phyloP scores from a whole-genome alignment of 1,140 invertebrate genomes.

The Heliconius hermathena region DNA sequence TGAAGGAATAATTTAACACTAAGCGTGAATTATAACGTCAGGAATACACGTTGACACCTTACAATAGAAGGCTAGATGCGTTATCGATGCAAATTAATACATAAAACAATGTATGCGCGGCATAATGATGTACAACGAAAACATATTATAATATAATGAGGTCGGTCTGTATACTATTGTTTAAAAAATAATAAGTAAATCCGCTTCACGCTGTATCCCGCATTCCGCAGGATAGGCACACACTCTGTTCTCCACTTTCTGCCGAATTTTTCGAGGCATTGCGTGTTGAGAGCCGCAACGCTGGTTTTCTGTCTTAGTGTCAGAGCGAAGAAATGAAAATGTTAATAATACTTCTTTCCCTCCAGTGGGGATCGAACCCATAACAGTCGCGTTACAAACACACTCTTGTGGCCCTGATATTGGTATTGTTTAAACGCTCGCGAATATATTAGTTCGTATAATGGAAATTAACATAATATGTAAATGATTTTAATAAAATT shows the following conservation, averaged over 20 bases:
- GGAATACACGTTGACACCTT: slow-evolving; percentile 34
- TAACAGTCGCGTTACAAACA: no score
- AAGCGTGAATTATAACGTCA: slow-evolving; percentile 32
- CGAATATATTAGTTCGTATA: slow-evolving; percentile 18
- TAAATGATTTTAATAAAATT: slow-evolving; percentile 18
- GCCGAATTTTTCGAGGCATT: no score
- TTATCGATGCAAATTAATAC: slow-evolving; percentile 44
- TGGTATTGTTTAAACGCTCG: slow-evolving; percentile 26
- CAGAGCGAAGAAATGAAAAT: no score
- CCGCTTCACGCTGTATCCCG: no score
- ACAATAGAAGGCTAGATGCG: slow-evolving; percentile 29
- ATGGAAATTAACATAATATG: slow-evolving; percentile 31
- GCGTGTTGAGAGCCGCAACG: no score
- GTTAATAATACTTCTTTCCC: no score
- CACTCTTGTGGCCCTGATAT: no score
- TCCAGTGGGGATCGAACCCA: no score
- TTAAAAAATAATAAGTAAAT: no score
- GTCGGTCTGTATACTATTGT: slow-evolving; percentile 32
- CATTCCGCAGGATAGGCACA: no score
- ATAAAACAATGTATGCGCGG: slow-evolving; percentile 34
- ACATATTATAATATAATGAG: slow-evolving; percentile 38
- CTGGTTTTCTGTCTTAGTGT: no score
- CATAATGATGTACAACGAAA: slow-evolving; percentile 41
- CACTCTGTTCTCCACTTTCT: no score
- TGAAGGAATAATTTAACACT: background rate